Percentiles rank a stretch among this genome's conserved stretches.
Conservation (phyloP, 2,888 invertebrate species). For the Campopleginae sp. region DNA sequence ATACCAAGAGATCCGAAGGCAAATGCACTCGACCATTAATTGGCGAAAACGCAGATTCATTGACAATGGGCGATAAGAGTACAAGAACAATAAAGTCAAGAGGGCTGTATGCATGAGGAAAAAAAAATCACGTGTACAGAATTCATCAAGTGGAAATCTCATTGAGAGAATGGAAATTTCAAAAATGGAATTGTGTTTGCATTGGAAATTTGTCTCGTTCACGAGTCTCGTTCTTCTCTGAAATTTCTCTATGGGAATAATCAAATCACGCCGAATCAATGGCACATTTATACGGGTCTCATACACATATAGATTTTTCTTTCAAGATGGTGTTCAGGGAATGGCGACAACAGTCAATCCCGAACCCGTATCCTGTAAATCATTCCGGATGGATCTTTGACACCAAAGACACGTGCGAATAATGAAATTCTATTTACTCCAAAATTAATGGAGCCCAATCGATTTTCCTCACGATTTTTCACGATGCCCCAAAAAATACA, state of each 20-base stretch:
- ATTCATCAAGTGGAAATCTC: constrained; percentile 22
- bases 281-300: constrained; percentile 29
- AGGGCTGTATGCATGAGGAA: constrained; percentile 20
- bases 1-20: constrained; percentile 12
- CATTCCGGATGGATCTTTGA: neutral
- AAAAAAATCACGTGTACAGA: constrained; percentile 11
- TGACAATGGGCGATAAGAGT: constrained; percentile 34
- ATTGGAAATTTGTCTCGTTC: constrained; percentile 35
- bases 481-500: too few species aligned
- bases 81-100: constrained; percentile 50
- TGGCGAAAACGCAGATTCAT: constrained; percentile 60
- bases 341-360: constrained; percentile 14
- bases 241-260: neutral
- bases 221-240: constrained; percentile 33
- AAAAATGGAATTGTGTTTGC: constrained; percentile 53
- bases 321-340: neutral
- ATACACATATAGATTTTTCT: neutral
- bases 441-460: neutral
- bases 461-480: neutral
- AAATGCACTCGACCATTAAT: constrained; percentile 61
- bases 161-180: constrained; percentile 15
- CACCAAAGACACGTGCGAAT: neutral
- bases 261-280: neutral
- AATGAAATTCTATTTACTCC: neutral
- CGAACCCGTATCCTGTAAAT: constrained; percentile 20